Evolutionary conservation across 2,888 invertebrate species (phyloP).

Genomic region (Gandaritis pyraliata): DNA sequence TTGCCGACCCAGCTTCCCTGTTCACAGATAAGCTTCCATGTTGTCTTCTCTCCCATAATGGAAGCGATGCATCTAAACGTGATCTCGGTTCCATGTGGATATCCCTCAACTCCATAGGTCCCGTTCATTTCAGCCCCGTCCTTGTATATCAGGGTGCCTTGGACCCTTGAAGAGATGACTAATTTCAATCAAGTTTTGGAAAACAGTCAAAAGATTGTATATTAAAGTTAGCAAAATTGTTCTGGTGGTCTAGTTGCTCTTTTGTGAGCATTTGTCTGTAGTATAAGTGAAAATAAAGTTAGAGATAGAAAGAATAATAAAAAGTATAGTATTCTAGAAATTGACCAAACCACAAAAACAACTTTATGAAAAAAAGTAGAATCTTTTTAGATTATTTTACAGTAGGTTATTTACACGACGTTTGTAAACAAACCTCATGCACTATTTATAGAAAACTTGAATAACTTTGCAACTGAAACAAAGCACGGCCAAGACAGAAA

Average conservation of each 20-base stretch:
- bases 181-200: conserved; percentile 30
- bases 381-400: conserved; percentile 18
- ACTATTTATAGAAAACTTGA: conserved; percentile 52
- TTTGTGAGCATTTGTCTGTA: conserved; percentile 22
- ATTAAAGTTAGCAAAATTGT: conserved; percentile 12
- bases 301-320: neutral
- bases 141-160: conserved; percentile 90
- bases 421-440: conserved; percentile 58
- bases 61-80: conserved; percentile 93
- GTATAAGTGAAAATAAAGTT: conserved; percentile 1
- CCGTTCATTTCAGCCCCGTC: conserved; percentile 88
- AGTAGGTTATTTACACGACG: conserved; percentile 22
- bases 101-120: conserved; percentile 86
- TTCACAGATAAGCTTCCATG: conserved; percentile 94
- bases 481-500: conserved; percentile 80
- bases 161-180: conserved; percentile 79
- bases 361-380: conserved; percentile 15
- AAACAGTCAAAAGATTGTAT: neutral
- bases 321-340: neutral
- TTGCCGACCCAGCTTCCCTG: conserved; percentile 94
- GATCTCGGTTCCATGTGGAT: conserved; percentile 92
- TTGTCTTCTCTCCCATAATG: conserved; percentile 91
- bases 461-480: conserved; percentile 68
- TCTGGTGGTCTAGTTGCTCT: conserved; percentile 17
- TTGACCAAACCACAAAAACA: conserved; percentile 19